A percentile compares a stretch with the other conserved stretches of the same genome.
Evolutionary conservation across 2,113 vertebrate genomes (phyloP).

Genomic region (Hemiscyllium ocellatum): DNA sequence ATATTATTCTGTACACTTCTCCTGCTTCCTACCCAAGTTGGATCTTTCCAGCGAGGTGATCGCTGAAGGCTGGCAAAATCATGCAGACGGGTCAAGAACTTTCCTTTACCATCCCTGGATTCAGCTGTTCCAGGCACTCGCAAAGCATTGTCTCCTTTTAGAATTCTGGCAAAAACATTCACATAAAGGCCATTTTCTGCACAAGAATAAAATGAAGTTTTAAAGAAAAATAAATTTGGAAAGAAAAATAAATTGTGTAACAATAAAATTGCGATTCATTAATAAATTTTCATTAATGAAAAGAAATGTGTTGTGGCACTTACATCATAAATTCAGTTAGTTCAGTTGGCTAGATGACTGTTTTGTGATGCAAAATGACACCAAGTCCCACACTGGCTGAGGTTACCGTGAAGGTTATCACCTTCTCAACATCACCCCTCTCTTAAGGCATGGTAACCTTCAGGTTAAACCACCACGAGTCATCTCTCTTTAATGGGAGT

Average conservation of each 20-base stretch:
- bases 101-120: conserved; percentile 46
- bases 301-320: not conserved
- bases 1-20: conserved; percentile 45
- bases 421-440: too few relatives aligned
- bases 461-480: too few relatives aligned
- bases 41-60: conserved; percentile 44
- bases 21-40: conserved; percentile 41
- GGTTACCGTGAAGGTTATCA: too few relatives aligned
- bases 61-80: conserved; percentile 47
- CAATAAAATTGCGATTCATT: not conserved
- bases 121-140: conserved; percentile 46
- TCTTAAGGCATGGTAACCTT: too few relatives aligned
- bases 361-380: too few relatives aligned
- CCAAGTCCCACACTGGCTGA: too few relatives aligned
- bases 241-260: not conserved
- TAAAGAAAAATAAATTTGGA: not conserved
- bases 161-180: conserved; percentile 44
- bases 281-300: not conserved
- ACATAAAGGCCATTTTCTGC: conserved; percentile 44
- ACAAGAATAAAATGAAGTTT: conserved; percentile 30
- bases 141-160: conserved; percentile 45
- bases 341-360: too few relatives aligned
- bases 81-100: conserved; percentile 43
- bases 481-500: too few relatives aligned
- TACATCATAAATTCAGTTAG: too few relatives aligned